phyloP scores from a whole-genome alignment of 2,797 vertebrate genomes.

The Pantherophis alleghaniensis region DNA sequence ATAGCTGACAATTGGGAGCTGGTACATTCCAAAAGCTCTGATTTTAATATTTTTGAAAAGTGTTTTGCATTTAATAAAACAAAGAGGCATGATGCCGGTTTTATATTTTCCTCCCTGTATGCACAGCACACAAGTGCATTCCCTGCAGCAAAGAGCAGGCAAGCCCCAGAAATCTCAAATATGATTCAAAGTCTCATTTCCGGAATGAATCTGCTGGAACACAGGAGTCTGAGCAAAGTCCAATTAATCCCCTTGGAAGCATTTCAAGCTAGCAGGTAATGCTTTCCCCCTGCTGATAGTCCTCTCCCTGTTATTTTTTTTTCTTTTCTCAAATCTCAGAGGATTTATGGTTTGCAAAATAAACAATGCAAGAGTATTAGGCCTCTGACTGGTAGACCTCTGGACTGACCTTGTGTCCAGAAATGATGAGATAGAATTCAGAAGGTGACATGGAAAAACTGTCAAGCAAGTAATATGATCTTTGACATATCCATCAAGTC shows the following conservation, averaged over 20 bases:
- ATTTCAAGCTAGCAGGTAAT: conserved; percentile 48
- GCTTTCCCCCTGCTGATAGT: conserved; percentile 35
- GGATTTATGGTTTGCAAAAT: conserved; percentile 46
- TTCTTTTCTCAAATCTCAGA: conserved; percentile 57
- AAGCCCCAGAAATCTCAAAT: conserved; percentile 46
- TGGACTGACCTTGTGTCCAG: conserved; percentile 13
- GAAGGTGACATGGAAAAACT: conserved; percentile 42
- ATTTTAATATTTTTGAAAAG: conserved; percentile 20
- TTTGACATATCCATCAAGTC: conserved; percentile 22
- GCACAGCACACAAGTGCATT: conserved; percentile 41
- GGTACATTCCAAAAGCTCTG: neutral
- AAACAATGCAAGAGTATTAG: conserved; percentile 33
- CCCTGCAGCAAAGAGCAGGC: conserved; percentile 6
- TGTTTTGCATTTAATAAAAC: conserved; percentile 41
- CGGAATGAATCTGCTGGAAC: conserved; percentile 53
- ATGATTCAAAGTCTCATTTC: conserved; percentile 57
- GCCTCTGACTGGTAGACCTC: conserved; percentile 47
- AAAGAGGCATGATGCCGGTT: conserved; percentile 27
- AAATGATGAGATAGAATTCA: conserved; percentile 34
- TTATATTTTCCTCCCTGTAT: conserved; percentile 45
- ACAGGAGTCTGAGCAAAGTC: conserved; percentile 28
- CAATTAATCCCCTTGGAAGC: conserved; percentile 53
- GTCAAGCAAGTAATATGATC: conserved; percentile 4
- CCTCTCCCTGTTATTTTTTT: conserved; percentile 52
- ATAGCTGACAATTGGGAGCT: neutral